phyloP scores from a whole-genome alignment of 1,140 invertebrate species.

The Platorchestia sp. region DNA sequence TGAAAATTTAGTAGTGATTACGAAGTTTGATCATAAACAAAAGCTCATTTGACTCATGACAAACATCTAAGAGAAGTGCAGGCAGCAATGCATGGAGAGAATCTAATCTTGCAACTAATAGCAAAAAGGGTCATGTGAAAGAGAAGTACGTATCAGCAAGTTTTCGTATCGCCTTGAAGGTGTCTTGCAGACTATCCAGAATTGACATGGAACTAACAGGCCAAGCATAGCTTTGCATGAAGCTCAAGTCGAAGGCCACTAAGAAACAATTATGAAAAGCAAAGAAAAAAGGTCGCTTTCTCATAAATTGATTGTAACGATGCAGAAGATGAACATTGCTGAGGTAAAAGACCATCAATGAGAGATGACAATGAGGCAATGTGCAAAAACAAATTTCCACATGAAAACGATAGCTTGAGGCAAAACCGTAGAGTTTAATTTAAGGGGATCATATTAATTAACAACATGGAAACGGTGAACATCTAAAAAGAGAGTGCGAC shows the following conservation, averaged over 20 bases:
- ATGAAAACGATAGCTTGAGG: neutral
- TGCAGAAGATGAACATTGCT: neutral
- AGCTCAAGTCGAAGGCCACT: neutral
- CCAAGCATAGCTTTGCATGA: neutral
- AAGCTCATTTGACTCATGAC: neutral
- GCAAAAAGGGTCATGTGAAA: neutral
- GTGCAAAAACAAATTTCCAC: neutral
- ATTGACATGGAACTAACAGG: neutral
- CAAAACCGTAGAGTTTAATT: neutral
- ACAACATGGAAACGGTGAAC: neutral
- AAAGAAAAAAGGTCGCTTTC: neutral
- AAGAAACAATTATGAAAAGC: neutral
- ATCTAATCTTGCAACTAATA: neutral
- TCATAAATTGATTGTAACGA: neutral
- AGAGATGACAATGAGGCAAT: neutral
- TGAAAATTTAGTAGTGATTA: neutral
- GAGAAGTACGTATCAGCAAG: neutral
- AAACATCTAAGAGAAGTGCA: slow-evolving; percentile 21
- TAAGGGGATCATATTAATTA: neutral
- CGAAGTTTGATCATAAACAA: neutral
- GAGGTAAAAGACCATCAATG: neutral
- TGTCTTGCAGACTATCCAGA: neutral
- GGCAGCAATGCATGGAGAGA: slow-evolving; percentile 29
- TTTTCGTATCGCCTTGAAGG: neutral
- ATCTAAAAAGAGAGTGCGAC: neutral